Evolutionary conservation across 1,140 invertebrate genomes (phyloP), one percentile per base, ranked within the genome.

Genomic region (Leucophenga varia): DNA sequence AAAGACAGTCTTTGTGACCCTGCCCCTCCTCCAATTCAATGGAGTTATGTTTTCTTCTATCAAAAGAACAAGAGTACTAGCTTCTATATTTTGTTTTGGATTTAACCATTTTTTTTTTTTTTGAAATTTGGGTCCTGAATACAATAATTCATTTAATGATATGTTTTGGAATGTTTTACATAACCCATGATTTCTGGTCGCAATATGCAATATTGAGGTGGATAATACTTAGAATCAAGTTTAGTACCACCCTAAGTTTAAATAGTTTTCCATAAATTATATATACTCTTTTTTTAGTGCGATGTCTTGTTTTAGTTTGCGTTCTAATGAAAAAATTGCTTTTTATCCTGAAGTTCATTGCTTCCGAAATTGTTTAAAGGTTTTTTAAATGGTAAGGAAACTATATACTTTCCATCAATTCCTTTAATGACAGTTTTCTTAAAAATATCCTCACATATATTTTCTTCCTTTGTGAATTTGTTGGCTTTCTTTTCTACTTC

Each of bases 251-350:
- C 63, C 64, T 7, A 70, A 48, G 1, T 61, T 46, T 10, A 69
- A 13, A 41, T 67, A 77, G 43, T 72, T 63, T 47, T 67, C 49
- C 46, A 74, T 58, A 22, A 58, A 60, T 54, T 52, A 12, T 16
- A 31, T 17, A 21, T 64, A 55, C 42, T 55, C 14, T 7, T 18
- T 19, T 43, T 43, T 48, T 3, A 59, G 16, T 7, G 52, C 31
- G 57, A n/a, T n/a, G n/a, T n/a, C n/a, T 42, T 60, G 6, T 43
- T 49, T 50, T n/a, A 76, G 54, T 50, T 61, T 59, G 30, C 50
- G 37, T 44, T 76, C 57, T n/a, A 73, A 45, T 42, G 61, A n/a
- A 53, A 2, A 64, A 13, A 9, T 72, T 67, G 21, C 49, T 56
- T 19, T 61, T 61, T 16, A 63, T 58, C 57, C 13, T 43, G 43